phyloP scores from a whole-genome alignment of 2,113 vertebrate genomes.

The Myiozetetes cayanensis region DNA sequence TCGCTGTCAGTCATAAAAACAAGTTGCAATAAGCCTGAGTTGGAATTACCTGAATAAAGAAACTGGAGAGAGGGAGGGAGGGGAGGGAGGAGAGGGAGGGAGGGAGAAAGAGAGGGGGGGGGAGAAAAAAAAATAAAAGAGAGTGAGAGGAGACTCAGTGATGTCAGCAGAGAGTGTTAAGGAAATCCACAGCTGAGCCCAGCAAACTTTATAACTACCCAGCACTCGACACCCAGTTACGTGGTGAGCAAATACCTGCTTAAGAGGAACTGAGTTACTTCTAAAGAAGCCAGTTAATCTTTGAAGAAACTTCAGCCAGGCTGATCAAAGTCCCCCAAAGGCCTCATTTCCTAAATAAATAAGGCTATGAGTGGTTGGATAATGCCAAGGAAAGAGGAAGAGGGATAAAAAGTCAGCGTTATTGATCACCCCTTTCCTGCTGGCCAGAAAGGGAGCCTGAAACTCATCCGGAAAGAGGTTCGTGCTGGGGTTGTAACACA shows the following conservation, averaged over 20 bases:
- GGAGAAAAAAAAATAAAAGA: conserved; percentile 33
- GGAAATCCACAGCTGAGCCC: conserved; percentile 72
- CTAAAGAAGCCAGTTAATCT: conserved; percentile 64
- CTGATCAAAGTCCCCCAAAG: conserved; percentile 70
- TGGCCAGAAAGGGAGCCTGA: background rate
- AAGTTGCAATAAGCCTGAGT: conserved; percentile 77
- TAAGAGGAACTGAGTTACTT: conserved; percentile 47
- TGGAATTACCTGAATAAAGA: conserved; percentile 80
- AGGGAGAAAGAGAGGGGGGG: background rate
- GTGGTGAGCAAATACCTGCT: conserved; percentile 70
- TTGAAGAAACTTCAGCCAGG: conserved; percentile 65
- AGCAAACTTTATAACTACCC: conserved; percentile 48
- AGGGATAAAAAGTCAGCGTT: background rate
- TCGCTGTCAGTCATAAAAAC: conserved; percentile 76
- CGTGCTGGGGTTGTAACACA: background rate
- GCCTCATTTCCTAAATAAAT: conserved; percentile 64
- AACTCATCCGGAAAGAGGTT: background rate
- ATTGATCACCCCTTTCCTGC: background rate
- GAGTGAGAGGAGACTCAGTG: conserved; percentile 70
- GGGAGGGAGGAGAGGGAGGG: conserved; percentile 3
- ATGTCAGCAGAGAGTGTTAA: conserved; percentile 76
- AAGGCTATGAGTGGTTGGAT: conserved; percentile 30
- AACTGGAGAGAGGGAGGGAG: conserved; percentile 28
- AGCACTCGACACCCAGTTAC: conserved; percentile 36
- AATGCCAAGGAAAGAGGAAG: background rate